phyloP scores from a whole-genome alignment of 2,113 vertebrate genomes.

The Gobiocypris rarus region DNA sequence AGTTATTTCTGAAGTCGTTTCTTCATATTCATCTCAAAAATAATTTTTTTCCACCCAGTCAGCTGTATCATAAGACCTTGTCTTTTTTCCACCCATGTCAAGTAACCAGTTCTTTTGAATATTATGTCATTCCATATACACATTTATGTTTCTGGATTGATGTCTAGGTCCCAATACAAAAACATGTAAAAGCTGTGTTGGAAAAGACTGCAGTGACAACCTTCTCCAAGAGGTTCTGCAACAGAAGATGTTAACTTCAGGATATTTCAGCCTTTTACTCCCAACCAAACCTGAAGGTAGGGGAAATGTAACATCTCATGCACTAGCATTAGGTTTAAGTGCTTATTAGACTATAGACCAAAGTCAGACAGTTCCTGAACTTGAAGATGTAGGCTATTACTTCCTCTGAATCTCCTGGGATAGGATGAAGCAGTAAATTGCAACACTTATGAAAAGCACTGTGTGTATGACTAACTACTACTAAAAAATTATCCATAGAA shows the following conservation, averaged over 20 bases:
- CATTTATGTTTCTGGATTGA: neutral
- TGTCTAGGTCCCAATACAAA: conserved; percentile 10
- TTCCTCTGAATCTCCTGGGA: neutral
- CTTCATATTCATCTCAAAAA: neutral
- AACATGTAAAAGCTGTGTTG: conserved; percentile 40
- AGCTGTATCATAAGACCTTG: neutral
- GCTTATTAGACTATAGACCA: neutral
- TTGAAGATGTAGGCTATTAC: neutral
- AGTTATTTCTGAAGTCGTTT: neutral
- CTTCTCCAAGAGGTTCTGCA: conserved; percentile 1
- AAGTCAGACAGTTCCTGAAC: neutral
- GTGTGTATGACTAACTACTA: no score
- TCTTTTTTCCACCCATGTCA: neutral
- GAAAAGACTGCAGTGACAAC: conserved; percentile 28
- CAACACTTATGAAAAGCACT: no score
- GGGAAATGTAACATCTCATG: neutral
- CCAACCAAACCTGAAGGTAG: conserved; percentile 1
- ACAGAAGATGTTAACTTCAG: conserved; percentile 42
- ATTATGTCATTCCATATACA: no score
- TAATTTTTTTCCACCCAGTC: accelerated
- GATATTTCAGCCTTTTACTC: neutral
- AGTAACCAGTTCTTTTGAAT: neutral
- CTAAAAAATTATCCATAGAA: no score
- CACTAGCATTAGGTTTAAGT: neutral
- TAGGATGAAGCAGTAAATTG: neutral